Percentiles rank a stretch among this genome's conserved stretches.
Conservation (phyloP, 2,113 vertebrate genomes). For the Oplegnathus fasciatus region DNA sequence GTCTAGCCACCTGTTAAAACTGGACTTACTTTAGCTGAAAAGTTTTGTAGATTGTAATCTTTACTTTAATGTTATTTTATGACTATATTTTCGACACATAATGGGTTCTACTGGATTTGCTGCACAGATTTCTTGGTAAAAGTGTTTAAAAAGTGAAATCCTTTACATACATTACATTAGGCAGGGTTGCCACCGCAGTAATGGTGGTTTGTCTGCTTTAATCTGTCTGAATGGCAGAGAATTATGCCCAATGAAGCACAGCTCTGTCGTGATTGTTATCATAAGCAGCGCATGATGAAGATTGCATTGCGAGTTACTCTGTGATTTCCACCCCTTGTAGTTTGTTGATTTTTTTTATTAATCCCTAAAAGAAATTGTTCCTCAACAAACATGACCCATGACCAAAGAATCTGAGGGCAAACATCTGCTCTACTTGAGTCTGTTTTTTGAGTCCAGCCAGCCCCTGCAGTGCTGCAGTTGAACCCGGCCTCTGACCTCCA, state of each 20-base stretch:
- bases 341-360: neutral
- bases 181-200: neutral
- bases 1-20: neutral
- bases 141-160: neutral
- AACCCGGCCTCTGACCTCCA: constrained; percentile 3
- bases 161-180: neutral
- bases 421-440: neutral
- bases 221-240: too few relatives aligned
- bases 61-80: too few relatives aligned
- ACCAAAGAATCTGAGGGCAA: neutral
- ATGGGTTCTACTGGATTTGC: neutral
- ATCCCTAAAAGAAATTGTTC: neutral
- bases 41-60: neutral
- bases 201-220: neutral
- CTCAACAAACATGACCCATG: neutral
- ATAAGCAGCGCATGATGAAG: neutral
- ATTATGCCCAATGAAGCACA: too few relatives aligned
- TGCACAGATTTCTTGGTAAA: neutral
- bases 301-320: neutral
- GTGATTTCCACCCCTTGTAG: neutral
- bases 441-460: neutral
- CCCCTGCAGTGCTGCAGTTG: neutral
- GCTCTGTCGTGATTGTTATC: too few relatives aligned
- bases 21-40: too few relatives aligned
- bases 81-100: neutral